Evolutionary conservation across 2,113 vertebrate genomes (phyloP).

Genomic region (Hippocampus abdominalis): DNA sequence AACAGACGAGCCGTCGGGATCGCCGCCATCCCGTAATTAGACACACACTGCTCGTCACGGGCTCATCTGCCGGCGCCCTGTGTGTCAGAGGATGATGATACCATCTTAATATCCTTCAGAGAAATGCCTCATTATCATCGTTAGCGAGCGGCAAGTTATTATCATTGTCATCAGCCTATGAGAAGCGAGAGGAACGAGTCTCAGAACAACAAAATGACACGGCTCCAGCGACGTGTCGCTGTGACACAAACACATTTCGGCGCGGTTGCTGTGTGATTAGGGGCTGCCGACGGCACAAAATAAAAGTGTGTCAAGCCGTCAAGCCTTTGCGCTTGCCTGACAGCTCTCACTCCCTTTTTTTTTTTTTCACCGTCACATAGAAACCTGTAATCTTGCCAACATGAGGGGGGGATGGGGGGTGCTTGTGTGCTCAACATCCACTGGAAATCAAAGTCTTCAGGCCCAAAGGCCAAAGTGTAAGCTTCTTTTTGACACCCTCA

Average conservation of each 20-base stretch:
- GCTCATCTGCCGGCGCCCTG: constrained; percentile 18
- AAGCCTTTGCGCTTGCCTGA: constrained; percentile 6
- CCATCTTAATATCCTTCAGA: constrained; percentile 37
- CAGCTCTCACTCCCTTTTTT: constrained; percentile 5
- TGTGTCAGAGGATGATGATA: constrained; percentile 39
- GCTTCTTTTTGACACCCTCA: not conserved
- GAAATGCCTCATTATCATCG: constrained; percentile 59
- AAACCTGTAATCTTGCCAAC: constrained; percentile 20
- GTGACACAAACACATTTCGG: constrained; percentile 1
- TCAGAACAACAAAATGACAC: not conserved
- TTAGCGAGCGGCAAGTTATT: constrained; percentile 24
- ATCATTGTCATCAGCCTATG: not conserved
- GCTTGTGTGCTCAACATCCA: not conserved
- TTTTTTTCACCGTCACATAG: not conserved
- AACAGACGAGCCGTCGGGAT: constrained; percentile 22
- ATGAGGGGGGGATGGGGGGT: too few relatives aligned
- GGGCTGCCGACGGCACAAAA: constrained; percentile 33
- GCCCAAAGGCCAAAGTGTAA: not conserved
- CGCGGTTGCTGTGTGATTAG: constrained; percentile 28
- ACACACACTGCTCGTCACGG: constrained; percentile 18
- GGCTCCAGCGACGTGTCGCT: constrained; percentile 13
- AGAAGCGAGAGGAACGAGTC: constrained; percentile 13
- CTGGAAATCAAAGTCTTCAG: not conserved
- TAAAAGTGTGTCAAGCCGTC: constrained; percentile 29
- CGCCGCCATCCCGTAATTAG: constrained; percentile 27